phyloP scores from a whole-genome alignment of 2,113 vertebrate genomes.

The Ascaphus truei region DNA sequence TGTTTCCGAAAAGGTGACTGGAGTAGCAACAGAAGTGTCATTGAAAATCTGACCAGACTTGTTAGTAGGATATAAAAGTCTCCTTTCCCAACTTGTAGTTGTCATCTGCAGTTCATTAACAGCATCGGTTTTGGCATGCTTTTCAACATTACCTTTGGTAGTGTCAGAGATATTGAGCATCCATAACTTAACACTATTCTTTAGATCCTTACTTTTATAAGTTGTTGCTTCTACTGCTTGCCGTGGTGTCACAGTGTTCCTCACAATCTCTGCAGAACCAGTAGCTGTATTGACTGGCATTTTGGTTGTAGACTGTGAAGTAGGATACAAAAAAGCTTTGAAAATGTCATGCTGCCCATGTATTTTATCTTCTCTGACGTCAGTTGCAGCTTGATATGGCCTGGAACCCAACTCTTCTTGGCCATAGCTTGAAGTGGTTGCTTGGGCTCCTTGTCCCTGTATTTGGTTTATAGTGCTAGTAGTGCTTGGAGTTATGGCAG shows the following conservation, averaged over 20 bases:
- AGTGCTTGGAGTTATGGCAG: slow-evolving; percentile 48
- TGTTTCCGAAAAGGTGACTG: slow-evolving; percentile 43
- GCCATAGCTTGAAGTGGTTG: slow-evolving; percentile 56
- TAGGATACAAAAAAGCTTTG: slow-evolving; percentile 50
- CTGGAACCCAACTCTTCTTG: slow-evolving; percentile 43
- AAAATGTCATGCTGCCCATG: slow-evolving; percentile 50
- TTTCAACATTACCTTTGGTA: slow-evolving; percentile 39
- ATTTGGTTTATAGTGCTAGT: slow-evolving; percentile 57
- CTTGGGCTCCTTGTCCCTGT: slow-evolving; percentile 55
- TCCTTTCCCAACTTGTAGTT: slow-evolving; percentile 49
- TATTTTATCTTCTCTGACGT: slow-evolving; percentile 48
- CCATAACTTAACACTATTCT: slow-evolving; percentile 30
- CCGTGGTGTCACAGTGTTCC: slow-evolving; percentile 36
- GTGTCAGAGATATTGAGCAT: slow-evolving; percentile 34
- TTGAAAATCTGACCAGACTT: slow-evolving; percentile 46
- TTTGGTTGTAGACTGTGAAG: slow-evolving; percentile 48
- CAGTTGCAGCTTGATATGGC: slow-evolving; percentile 48
- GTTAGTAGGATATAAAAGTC: slow-evolving; percentile 49
- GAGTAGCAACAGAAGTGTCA: slow-evolving; percentile 53
- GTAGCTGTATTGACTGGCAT: slow-evolving; percentile 43
- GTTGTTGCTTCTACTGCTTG: slow-evolving; percentile 30
- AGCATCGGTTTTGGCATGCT: slow-evolving; percentile 49
- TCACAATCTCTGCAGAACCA: slow-evolving; percentile 36
- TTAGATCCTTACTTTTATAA: slow-evolving; percentile 39
- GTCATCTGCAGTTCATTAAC: slow-evolving; percentile 49